phyloP scores from a whole-genome alignment of 1,140 invertebrate genomes.

The Hypothenemus hampei region DNA sequence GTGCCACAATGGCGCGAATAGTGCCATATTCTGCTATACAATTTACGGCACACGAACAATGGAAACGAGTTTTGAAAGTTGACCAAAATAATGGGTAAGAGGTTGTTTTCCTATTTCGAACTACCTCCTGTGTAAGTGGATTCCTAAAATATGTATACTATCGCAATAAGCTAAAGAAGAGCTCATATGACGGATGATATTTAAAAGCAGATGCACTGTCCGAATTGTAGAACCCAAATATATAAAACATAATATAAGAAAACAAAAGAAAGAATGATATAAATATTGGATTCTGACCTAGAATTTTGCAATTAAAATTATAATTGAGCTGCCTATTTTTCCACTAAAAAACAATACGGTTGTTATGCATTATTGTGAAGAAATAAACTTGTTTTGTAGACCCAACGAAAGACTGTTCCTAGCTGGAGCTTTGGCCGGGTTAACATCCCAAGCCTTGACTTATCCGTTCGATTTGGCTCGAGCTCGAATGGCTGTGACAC shows the following conservation, averaged over 20 bases:
- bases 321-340: no score
- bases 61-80: conserved; percentile 75
- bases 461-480: conserved; percentile 96
- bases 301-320: no score
- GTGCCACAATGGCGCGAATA: conserved; percentile 94
- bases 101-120: neutral
- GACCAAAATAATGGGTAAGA: conserved; percentile 53
- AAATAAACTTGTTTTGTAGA: conserved; percentile 6
- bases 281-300: no score
- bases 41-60: conserved; percentile 96
- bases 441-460: conserved; percentile 88
- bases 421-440: conserved; percentile 88
- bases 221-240: no score
- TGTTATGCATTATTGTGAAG: no score
- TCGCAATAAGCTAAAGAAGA: no score
- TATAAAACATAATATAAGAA: no score
- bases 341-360: neutral
- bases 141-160: no score
- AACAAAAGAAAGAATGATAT: no score
- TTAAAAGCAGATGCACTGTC: no score
- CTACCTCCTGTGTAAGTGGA: no score
- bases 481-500: conserved; percentile 95
- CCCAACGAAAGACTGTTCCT: conserved; percentile 58
- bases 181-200: no score
- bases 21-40: conserved; percentile 96